Evolutionary conservation across 2,797 vertebrate genomes (phyloP).

Genomic region (Peromyscus aztecus): DNA sequence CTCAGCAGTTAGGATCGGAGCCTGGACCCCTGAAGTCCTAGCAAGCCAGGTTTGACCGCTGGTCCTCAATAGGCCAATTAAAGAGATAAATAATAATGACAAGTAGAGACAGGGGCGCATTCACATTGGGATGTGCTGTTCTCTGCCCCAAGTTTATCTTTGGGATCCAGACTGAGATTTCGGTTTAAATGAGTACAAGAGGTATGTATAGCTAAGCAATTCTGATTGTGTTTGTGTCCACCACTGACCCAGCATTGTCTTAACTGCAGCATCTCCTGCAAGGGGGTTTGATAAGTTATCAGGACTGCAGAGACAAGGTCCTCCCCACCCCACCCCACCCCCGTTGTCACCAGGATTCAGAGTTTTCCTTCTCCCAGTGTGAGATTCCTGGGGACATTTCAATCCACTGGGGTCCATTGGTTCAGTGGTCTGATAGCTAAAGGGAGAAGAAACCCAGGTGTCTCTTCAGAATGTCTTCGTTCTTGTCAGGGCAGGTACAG

Average conservation of each 20-base stretch:
- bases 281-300: not conserved
- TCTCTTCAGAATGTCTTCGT: not conserved
- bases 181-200: not conserved
- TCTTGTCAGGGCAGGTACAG: not conserved
- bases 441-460: not conserved
- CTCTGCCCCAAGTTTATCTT: not conserved
- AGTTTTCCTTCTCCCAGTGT: not conserved
- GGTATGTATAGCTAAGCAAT: not conserved
- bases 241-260: not conserved
- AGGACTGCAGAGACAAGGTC: not conserved
- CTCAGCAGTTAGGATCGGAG: not conserved
- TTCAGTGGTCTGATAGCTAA: not conserved
- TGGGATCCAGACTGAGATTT: not conserved
- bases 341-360: not conserved
- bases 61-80: not conserved
- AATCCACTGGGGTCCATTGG: not conserved
- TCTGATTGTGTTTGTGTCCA: not conserved
- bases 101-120: not conserved
- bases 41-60: too few species aligned
- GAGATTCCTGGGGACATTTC: not conserved
- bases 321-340: too few species aligned
- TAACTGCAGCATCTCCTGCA: not conserved
- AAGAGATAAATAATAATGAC: not conserved
- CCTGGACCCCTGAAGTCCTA: not conserved
- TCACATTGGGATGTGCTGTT: not conserved